Evolutionary conservation across 2,113 vertebrate genomes (phyloP), one percentile per base, ranked within the genome.

Genomic region (Cardinalis cardinalis): DNA sequence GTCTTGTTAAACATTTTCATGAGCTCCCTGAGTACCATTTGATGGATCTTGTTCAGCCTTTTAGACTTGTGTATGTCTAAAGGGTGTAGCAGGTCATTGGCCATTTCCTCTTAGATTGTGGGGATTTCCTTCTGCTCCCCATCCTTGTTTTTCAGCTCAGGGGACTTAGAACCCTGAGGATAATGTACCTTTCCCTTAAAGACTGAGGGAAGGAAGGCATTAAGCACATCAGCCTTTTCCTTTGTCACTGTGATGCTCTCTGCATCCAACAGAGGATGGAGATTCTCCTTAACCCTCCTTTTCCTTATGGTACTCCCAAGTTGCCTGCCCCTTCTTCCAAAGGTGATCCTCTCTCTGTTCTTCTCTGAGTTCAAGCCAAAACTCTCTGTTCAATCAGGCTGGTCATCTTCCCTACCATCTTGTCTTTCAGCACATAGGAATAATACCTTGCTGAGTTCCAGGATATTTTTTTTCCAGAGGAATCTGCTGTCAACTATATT

Each of bases 11-110:
- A 20, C 12, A 71, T 17, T 36, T 64, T 64, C 58, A 36, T 26
- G 16, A 36, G 5, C 14, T 69, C 32, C 34, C 7, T 56, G 21
- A 9, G 4, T 41, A 41, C 41, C 0, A 0, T 4, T 56, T 6
- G 40, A 23, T 32, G 25, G 17, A 43, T 32, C 34, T 31, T 56
- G 10, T 43, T 43, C 43, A 36, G 18, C 18, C 18, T 48, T 56
- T 56, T 23, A 64, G 18, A 56, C 14, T 32, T 43, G 14, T 17
- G 11, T 28, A 24, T 34, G 3, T 46, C 48, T 69, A 24, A 76
- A 24, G 14, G 9, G 8, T 38, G 11, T 19, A 69, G 46, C 24
- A 46, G 12, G 12, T n/a, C 28, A 38, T 10, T 44, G 28, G 38
- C 4, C 18, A 29, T 69, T 60, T 60, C 14, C 12, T 69, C 18